Evolutionary conservation across 2,888 invertebrate genomes (phyloP), one percentile per base, ranked within the genome.

Genomic region (Tromatobia lineatoria): DNA sequence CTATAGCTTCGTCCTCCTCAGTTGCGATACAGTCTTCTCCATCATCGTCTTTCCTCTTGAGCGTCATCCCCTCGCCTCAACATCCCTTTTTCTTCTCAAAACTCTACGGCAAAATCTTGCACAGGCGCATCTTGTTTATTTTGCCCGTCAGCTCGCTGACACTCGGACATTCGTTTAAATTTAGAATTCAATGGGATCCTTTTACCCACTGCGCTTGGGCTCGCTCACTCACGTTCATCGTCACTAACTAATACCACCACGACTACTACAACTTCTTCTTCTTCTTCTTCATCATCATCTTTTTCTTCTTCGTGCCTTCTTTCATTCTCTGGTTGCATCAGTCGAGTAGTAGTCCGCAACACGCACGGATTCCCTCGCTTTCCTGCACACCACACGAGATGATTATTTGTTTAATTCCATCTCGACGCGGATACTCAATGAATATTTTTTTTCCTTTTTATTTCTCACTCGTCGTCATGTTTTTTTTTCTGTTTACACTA

Each of bases 151-250:
- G 89, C 88, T 87, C 87, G 88, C 90, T 89, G 91, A 91, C 92
- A 91, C 92, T 91, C 89, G 92, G 91, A 91, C 92, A 91, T 91
- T 91, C 92, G 91, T 91, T 93, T 93, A 93, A 93, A 93, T 93
- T 93, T 93, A 93, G 93, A 93, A 93, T 93, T 93, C 93, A 93
- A 93, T 93, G 93, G 93, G 93, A 92, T 93, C 93, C 93, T 93
- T 93, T 93, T 93, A 93, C 91, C 90, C 88, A 88, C 90, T 64
- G 82, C 54, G 71, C 59, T 73, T 61, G 73, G 59, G 66, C 77
- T 70, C 57, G 90, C 90, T 87, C 89, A 90, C 89, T 89, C 91
- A 91, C 91, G 91, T 92, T 92, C 90, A 90, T 89, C 88, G 88
- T 87, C 87, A 83, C 86, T 88, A 85, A 92, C 92, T 92, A 92